Conservation (phyloP, 92 coral and sea anemone genomes). For the Paragorgia papillata region DNA sequence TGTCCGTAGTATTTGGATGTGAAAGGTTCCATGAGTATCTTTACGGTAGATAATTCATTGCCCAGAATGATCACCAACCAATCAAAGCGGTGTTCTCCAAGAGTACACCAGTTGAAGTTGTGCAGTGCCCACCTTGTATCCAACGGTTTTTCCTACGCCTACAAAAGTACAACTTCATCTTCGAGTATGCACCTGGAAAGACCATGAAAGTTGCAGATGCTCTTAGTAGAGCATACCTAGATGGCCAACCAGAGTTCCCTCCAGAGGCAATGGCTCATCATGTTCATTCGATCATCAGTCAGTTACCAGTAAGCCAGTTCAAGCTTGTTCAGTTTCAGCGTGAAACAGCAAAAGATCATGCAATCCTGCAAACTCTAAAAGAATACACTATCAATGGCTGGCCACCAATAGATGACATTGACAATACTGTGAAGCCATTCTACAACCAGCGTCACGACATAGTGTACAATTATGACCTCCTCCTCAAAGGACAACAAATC, state of each 20-base stretch:
- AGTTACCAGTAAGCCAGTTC: conserved; percentile 21
- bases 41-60: conserved; percentile 3
- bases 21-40: conserved; percentile 12
- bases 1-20: conserved; percentile 1
- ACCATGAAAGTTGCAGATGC: conserved; percentile 25
- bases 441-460: not conserved
- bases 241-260: not conserved
- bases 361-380: not conserved
- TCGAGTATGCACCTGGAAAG: conserved; percentile 5
- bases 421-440: not conserved
- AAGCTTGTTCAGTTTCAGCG: conserved; percentile 1
- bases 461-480: conserved; percentile 12
- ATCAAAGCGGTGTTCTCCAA: not conserved
- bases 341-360: conserved; percentile 16
- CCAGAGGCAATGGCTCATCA: not conserved
- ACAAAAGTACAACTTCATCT: conserved; percentile 13
- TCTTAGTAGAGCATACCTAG: not conserved
- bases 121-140: conserved; percentile 13
- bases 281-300: not conserved
- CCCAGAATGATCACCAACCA: not conserved
- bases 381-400: not conserved
- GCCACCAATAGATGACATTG: not conserved
- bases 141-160: conserved; percentile 11
- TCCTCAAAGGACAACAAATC: conserved; percentile 28
- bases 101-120: not conserved